Conservation (phyloP, 2,888 invertebrate species). For the Hemaris fuciformis region DNA sequence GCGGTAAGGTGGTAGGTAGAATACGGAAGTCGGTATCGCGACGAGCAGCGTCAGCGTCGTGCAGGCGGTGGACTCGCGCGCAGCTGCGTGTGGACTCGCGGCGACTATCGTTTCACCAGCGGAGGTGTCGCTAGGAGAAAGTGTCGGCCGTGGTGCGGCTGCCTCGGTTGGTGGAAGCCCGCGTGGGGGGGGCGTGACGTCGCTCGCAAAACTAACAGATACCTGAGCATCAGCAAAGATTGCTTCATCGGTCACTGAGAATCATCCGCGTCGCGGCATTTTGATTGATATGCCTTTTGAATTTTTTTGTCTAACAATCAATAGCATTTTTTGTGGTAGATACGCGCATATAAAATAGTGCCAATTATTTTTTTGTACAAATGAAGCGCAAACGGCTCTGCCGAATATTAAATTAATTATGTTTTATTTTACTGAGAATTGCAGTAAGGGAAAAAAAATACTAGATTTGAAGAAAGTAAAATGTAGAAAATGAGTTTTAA, state of each 20-base stretch:
- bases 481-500: not conserved
- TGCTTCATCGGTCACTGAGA: slow-evolving; percentile 29
- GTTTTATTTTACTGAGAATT: too few species aligned
- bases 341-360: not conserved
- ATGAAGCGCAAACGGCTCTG: too few species aligned
- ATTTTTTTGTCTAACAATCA: not conserved
- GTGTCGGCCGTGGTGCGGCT: slow-evolving; percentile 76
- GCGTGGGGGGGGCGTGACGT: slow-evolving; percentile 70
- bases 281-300: slow-evolving; percentile 2
- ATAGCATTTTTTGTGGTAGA: not conserved
- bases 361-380: too few species aligned
- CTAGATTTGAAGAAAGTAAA: too few species aligned
- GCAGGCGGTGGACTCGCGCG: slow-evolving; percentile 69
- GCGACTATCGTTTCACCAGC: slow-evolving; percentile 62
- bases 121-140: slow-evolving; percentile 80
- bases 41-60: slow-evolving; percentile 41
- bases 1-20: slow-evolving; percentile 48
- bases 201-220: slow-evolving; percentile 53
- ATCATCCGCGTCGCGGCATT: slow-evolving; percentile 24
- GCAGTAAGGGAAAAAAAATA: too few species aligned
- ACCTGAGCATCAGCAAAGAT: slow-evolving; percentile 46
- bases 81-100: slow-evolving; percentile 66
- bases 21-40: slow-evolving; percentile 60
- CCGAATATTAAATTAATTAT: too few species aligned
- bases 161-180: slow-evolving; percentile 61